phyloP scores from a whole-genome alignment of 2,888 invertebrate species.

The Cyaniris semiargus region DNA sequence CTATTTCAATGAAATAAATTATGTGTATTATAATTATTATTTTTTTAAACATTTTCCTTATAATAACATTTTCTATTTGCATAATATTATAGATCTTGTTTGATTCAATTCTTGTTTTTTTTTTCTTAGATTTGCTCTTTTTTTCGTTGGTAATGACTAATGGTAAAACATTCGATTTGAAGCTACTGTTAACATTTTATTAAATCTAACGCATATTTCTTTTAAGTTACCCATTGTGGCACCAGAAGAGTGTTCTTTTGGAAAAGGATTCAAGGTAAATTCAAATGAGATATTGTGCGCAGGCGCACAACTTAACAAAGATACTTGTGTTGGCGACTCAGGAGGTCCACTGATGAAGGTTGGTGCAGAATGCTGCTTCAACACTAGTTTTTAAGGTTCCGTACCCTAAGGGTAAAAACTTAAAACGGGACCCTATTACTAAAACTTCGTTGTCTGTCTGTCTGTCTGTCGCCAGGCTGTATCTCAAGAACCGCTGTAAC shows the following conservation, averaged over 20 bases:
- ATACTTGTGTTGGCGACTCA: constrained; percentile 83
- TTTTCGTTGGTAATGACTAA: neutral
- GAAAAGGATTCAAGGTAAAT: constrained; percentile 53
- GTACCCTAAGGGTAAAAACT: too few relatives aligned
- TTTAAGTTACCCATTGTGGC: constrained; percentile 59
- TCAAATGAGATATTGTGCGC: constrained; percentile 72
- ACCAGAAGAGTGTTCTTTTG: constrained; percentile 55
- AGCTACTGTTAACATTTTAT: neutral
- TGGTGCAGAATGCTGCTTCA: constrained; percentile 29
- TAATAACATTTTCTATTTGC: neutral
- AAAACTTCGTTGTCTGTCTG: too few relatives aligned
- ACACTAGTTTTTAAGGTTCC: neutral
- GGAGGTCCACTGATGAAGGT: constrained; percentile 82
- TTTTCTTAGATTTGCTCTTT: constrained; percentile 26
- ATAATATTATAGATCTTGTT: neutral
- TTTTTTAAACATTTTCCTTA: neutral
- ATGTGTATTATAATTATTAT: neutral
- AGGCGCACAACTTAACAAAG: constrained; percentile 78
- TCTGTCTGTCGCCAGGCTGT: too few relatives aligned
- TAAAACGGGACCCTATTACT: too few relatives aligned
- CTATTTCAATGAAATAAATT: neutral
- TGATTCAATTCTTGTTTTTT: neutral
- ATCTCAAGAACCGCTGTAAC: too few relatives aligned
- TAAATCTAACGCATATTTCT: neutral
- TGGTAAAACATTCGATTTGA: neutral